These are phyloP conservation scores for Gallinago undulata DNA, from an alignment of 2,113 vertebrate species.

Conservation along the genomic window DNA sequence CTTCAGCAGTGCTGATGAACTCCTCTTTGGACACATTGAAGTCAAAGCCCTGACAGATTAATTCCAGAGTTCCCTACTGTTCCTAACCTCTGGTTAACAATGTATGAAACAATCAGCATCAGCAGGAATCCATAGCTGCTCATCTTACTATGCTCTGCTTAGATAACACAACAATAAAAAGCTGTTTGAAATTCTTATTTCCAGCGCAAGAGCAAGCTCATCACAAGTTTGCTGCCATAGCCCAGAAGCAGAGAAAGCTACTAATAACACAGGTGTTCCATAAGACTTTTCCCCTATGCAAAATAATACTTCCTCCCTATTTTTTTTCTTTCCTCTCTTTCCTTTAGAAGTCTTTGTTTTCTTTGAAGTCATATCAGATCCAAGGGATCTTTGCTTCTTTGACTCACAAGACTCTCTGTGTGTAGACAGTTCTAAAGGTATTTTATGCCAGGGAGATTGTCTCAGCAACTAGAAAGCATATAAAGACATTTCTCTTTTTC, in stretches of 20 bases:
- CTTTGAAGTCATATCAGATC: background rate
- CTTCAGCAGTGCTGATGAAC: background rate
- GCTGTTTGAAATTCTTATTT: background rate
- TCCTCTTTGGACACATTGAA: background rate
- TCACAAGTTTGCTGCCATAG: background rate
- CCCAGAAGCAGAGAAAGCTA: background rate
- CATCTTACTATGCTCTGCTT: background rate
- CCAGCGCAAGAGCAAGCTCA: background rate
- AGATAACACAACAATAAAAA: background rate
- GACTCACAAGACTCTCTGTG: background rate
- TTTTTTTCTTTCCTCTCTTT: background rate
- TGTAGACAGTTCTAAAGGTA: background rate
- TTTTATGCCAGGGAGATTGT: background rate
- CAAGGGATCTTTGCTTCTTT: background rate
- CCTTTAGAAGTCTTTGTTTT: background rate
- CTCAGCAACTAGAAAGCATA: background rate
- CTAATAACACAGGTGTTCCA: background rate
- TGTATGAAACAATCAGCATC: background rate
- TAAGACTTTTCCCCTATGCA: accelerated
- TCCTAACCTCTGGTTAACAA: background rate
- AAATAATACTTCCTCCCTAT: background rate
- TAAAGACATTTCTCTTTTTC: background rate
- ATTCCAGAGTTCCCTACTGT: background rate
- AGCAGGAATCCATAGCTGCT: background rate
- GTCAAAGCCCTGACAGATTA: background rate